Evolutionary conservation across 2,888 invertebrate genomes (phyloP).

Genomic region (Mythimna impura): DNA sequence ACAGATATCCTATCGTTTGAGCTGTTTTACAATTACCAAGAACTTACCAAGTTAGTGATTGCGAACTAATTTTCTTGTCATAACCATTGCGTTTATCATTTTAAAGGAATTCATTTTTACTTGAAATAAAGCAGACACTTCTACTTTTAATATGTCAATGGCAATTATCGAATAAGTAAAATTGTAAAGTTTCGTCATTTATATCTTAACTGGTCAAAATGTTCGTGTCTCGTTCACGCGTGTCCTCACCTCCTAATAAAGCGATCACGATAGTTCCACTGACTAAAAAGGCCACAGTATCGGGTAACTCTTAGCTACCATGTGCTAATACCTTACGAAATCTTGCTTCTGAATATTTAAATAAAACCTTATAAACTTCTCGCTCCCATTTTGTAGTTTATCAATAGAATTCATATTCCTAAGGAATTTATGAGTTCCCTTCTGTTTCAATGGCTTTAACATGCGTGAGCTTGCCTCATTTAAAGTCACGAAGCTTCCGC

Average conservation of each 20-base stretch:
- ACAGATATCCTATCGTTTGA: neutral
- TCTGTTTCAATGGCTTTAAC: conserved; percentile 6
- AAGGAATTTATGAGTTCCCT: conserved; percentile 18
- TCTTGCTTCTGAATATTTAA: conserved; percentile 53
- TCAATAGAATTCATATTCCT: conserved; percentile 9
- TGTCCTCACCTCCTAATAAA: conserved; percentile 81
- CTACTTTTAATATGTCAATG: conserved; percentile 11
- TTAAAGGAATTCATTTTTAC: conserved; percentile 6
- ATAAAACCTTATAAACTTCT: conserved; percentile 53
- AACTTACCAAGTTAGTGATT: neutral
- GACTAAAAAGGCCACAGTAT: conserved; percentile 78
- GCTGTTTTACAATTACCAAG: neutral
- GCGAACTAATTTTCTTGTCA: neutral
- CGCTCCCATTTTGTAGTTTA: conserved; percentile 34
- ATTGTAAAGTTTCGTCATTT: conserved; percentile 42
- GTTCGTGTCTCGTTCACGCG: conserved; percentile 56
- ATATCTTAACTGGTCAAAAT: conserved; percentile 64
- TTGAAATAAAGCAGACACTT: neutral
- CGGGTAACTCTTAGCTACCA: conserved; percentile 73
- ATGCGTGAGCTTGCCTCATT: conserved; percentile 14
- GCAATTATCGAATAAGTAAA: conserved; percentile 18
- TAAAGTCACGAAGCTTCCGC: conserved; percentile 25
- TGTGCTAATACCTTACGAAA: conserved; percentile 78
- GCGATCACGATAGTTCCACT: conserved; percentile 82
- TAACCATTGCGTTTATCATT: conserved; percentile 1